Conservation (phyloP, 2,113 vertebrate species). For the Pterocles burchelli region DNA sequence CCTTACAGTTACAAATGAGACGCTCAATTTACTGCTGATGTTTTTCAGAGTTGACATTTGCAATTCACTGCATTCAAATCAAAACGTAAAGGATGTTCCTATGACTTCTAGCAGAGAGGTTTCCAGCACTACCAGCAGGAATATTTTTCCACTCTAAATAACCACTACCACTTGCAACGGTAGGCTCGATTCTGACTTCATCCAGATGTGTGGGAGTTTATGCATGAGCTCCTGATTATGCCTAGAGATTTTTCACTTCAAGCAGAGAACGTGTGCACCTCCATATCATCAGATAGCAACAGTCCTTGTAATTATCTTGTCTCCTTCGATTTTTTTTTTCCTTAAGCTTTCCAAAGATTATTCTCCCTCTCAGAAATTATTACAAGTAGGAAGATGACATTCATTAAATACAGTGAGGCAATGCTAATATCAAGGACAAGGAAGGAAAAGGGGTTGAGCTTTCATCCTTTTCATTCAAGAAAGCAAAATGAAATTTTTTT, state of each 20-base stretch:
- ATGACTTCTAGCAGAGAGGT: neutral
- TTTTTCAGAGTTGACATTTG: slow-evolving; percentile 20
- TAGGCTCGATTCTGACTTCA: neutral
- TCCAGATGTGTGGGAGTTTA: neutral
- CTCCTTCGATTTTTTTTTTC: neutral
- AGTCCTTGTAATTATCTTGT: slow-evolving; percentile 44
- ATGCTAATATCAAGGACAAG: slow-evolving; percentile 14
- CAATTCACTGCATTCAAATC: slow-evolving; percentile 18
- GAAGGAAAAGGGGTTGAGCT: neutral
- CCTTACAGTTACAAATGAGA: neutral
- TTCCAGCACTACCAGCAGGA: neutral
- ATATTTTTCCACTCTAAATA: neutral
- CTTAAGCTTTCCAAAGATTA: slow-evolving; percentile 22
- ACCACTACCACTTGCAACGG: neutral
- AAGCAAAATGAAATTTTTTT: neutral
- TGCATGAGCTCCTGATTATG: neutral
- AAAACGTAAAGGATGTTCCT: neutral
- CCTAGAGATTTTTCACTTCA: neutral
- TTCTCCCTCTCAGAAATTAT: slow-evolving; percentile 6
- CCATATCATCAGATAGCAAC: neutral
- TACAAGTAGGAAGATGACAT: slow-evolving; percentile 11
- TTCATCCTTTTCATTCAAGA: slow-evolving; percentile 11
- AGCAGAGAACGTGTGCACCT: neutral
- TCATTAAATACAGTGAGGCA: slow-evolving; percentile 13
- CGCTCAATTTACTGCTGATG: neutral